phyloP scores from a whole-genome alignment of 2,888 invertebrate species.

The Zonitis immaculata region DNA sequence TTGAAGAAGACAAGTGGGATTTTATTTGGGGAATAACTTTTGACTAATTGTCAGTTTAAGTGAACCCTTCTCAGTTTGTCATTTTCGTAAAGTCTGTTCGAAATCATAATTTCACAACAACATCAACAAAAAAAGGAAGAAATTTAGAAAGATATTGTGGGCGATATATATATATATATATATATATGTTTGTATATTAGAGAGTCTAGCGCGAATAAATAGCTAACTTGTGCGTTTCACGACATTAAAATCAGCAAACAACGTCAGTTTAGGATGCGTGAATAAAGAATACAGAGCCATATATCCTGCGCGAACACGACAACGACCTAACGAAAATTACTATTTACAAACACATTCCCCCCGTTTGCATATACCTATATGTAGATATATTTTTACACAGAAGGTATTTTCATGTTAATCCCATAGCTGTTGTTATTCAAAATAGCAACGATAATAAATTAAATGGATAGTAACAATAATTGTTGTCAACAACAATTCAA shows the following conservation, averaged over 20 bases:
- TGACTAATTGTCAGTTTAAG: neutral
- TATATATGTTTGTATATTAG: too few relatives aligned
- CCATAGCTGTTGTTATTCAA: conserved; percentile 21
- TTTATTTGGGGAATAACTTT: neutral
- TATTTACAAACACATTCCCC: conserved; percentile 27
- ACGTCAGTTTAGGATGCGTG: conserved; percentile 34
- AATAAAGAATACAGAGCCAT: conserved; percentile 35
- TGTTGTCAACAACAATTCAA: neutral
- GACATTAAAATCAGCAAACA: conserved; percentile 41
- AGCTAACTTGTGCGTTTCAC: conserved; percentile 35
- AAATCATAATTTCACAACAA: too few relatives aligned
- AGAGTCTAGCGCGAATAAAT: conserved; percentile 26
- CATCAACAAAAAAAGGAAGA: too few relatives aligned
- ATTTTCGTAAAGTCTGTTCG: too few relatives aligned
- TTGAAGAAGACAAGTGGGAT: neutral
- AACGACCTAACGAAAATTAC: conserved; percentile 37
- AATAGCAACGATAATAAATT: too few relatives aligned
- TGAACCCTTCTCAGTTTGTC: too few relatives aligned
- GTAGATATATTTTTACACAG: conserved; percentile 26
- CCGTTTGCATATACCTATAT: too few relatives aligned
- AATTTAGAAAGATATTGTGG: too few relatives aligned
- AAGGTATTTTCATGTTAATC: conserved; percentile 24
- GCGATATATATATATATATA: too few relatives aligned
- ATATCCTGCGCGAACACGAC: conserved; percentile 33
- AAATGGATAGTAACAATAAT: too few relatives aligned